Evolutionary conservation across 2,888 invertebrate genomes (phyloP).

Genomic region (Melinaea marsaeus): DNA sequence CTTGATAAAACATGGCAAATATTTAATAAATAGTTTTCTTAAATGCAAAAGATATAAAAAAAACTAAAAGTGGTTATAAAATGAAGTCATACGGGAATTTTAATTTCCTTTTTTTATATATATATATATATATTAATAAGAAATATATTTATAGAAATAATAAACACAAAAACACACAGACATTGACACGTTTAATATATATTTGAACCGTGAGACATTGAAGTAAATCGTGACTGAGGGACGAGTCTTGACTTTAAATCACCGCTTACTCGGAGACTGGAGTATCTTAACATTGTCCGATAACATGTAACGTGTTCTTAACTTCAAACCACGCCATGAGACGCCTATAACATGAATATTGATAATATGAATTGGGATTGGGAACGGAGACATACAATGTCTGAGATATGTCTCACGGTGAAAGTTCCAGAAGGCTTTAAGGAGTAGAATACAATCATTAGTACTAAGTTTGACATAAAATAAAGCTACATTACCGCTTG

Average conservation of each 20-base stretch:
- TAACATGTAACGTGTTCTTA: constrained; percentile 8
- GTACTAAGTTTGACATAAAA: too few species aligned
- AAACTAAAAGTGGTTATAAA: too few species aligned
- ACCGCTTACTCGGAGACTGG: constrained; percentile 10
- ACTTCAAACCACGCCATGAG: neutral
- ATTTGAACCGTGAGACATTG: constrained; percentile 22
- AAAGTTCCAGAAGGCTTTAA: too few species aligned
- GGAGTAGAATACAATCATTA: too few species aligned
- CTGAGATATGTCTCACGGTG: too few species aligned
- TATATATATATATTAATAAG: neutral
- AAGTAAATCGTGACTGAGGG: constrained; percentile 30
- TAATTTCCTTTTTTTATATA: too few species aligned
- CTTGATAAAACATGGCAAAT: too few species aligned
- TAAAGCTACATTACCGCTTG: too few species aligned
- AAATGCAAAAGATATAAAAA: too few species aligned
- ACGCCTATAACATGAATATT: constrained; percentile 1
- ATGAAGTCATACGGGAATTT: too few species aligned
- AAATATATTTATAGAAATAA: neutral
- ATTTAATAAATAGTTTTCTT: neutral
- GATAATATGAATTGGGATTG: neutral
- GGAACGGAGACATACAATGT: too few species aligned
- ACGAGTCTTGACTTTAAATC: constrained; percentile 21
- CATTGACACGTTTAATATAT: neutral
- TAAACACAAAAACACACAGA: neutral
- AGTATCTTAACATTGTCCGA: constrained; percentile 12